These are phyloP conservation scores for Neomorphus geoffroyi DNA, from an alignment of 2,797 vertebrate genomes.

Conservation along the genomic window DNA sequence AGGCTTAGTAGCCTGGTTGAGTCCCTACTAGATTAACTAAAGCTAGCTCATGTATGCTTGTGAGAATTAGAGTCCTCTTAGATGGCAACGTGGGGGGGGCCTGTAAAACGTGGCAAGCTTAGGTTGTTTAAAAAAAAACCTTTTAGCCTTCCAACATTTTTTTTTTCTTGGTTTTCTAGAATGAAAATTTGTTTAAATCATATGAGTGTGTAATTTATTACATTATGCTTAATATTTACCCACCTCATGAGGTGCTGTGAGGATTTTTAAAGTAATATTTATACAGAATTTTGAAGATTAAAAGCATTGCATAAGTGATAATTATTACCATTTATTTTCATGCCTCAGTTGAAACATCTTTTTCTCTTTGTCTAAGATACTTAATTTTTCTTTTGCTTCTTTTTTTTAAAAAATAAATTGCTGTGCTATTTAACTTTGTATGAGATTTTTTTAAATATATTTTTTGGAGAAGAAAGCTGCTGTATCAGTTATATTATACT, in stretches of 20 bases:
- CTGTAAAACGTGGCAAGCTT: background rate
- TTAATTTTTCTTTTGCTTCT: slow-evolving; percentile 20
- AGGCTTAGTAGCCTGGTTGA: background rate
- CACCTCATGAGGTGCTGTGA: background rate
- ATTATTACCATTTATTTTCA: slow-evolving; percentile 67
- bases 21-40: background rate
- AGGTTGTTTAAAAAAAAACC: background rate
- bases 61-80: background rate
- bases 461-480: slow-evolving; percentile 1
- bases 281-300: slow-evolving; percentile 54
- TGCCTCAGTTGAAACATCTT: slow-evolving; percentile 62
- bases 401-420: slow-evolving; percentile 19
- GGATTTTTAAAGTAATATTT: slow-evolving; percentile 58
- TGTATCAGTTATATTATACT: slow-evolving; percentile 16
- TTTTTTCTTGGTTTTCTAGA: background rate
- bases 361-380: slow-evolving; percentile 8
- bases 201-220: background rate
- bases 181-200: background rate
- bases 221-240: slow-evolving; percentile 49
- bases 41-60: background rate
- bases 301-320: slow-evolving; percentile 37
- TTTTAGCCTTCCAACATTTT: background rate
- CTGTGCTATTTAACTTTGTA: slow-evolving; percentile 25
- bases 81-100: background rate
- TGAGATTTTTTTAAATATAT: background rate